phyloP scores from a whole-genome alignment of 1,140 invertebrate genomes.

The Euwallacea fornicatus region DNA sequence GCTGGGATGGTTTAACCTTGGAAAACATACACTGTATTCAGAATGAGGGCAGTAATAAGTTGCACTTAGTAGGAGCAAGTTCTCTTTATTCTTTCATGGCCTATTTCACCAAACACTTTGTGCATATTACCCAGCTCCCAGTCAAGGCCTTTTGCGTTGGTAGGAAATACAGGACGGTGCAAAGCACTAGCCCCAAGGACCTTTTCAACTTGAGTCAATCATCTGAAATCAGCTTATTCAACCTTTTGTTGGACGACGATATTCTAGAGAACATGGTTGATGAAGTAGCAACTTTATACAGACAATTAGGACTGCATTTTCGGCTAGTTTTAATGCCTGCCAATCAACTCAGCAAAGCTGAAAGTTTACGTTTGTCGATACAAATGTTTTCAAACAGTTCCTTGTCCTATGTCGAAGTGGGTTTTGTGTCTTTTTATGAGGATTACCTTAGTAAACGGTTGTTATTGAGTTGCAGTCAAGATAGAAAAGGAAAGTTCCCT shows the following conservation, averaged over 20 bases:
- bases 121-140: conserved; percentile 60
- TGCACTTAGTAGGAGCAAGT: conserved; percentile 68
- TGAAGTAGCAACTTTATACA: conserved; percentile 58
- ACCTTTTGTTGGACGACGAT: conserved; percentile 53
- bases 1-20: conserved; percentile 59
- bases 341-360: conserved; percentile 58
- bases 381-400: conserved; percentile 67
- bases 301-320: conserved; percentile 63
- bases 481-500: conserved; percentile 58
- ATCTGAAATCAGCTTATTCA: conserved; percentile 61
- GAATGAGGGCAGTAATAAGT: conserved; percentile 54
- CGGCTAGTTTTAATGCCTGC: conserved; percentile 60
- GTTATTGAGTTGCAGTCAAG: conserved; percentile 60
- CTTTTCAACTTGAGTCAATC: conserved; percentile 66
- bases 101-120: conserved; percentile 63
- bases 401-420: conserved; percentile 65
- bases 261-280: conserved; percentile 55
- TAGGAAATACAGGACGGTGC: conserved; percentile 61
- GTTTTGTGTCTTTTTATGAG: conserved; percentile 63
- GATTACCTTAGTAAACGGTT: conserved; percentile 71
- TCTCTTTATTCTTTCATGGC: conserved; percentile 65
- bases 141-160: conserved; percentile 64
- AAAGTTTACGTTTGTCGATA: conserved; percentile 63
- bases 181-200: conserved; percentile 49
- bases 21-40: conserved; percentile 56